Conservation (phyloP, 2,797 vertebrate genomes). For the Enteromius trimaculatus region DNA sequence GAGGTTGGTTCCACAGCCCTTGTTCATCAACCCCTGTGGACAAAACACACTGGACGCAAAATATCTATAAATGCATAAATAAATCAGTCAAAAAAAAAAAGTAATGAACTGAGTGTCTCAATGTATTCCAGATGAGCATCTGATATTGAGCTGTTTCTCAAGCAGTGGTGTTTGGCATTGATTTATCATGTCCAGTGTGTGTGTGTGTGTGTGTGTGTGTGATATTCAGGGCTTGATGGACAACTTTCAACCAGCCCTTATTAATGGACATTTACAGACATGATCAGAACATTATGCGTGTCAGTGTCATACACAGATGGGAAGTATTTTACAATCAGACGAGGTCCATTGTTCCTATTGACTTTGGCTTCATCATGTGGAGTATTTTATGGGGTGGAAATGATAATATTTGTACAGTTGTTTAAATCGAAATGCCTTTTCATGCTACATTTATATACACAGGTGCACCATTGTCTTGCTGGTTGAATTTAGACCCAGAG, state of each 20-base stretch:
- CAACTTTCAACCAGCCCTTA: slow-evolving; percentile 8
- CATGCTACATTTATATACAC: slow-evolving; percentile 28
- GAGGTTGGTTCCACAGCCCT: slow-evolving; percentile 78
- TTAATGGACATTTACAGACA: slow-evolving; percentile 1
- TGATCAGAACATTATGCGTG: not conserved
- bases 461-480: slow-evolving; percentile 29
- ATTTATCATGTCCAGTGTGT: slow-evolving; percentile 56
- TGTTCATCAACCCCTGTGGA: slow-evolving; percentile 67
- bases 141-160: slow-evolving; percentile 57
- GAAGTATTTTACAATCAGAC: slow-evolving; percentile 26
- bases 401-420: slow-evolving; percentile 27
- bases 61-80: slow-evolving; percentile 36
- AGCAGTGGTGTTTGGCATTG: slow-evolving; percentile 52
- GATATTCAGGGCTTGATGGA: slow-evolving; percentile 38
- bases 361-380: slow-evolving; percentile 5
- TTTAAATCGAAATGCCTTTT: slow-evolving; percentile 40
- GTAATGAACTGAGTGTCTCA: slow-evolving; percentile 67
- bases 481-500: not conserved
- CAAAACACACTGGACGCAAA: slow-evolving; percentile 62
- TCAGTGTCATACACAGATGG: not conserved
- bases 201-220: slow-evolving; percentile 41
- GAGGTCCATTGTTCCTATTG: slow-evolving; percentile 20
- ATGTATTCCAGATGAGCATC: slow-evolving; percentile 65
- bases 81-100: slow-evolving; percentile 40
- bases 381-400: slow-evolving; percentile 19